Conservation (phyloP, 2,888 invertebrate genomes). For the Sinhomidia bicolor region DNA sequence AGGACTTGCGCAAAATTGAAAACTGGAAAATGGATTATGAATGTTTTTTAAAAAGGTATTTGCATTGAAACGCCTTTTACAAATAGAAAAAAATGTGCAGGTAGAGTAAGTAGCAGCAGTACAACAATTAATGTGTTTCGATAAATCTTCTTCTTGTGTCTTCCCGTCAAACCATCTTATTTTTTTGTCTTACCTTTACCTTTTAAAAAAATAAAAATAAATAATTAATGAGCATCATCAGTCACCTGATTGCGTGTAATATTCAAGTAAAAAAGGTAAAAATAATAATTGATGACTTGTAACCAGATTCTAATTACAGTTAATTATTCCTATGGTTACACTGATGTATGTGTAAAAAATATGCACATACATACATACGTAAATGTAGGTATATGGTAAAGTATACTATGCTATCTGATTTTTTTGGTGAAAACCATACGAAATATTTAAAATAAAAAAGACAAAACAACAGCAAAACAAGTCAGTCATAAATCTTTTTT, state of each 20-base stretch:
- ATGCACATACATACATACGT: not conserved
- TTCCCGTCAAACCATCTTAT: not conserved
- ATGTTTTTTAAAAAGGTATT: not conserved
- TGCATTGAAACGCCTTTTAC: not conserved
- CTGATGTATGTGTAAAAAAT: not conserved
- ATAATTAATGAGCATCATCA: conserved; percentile 41
- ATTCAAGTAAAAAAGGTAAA: conserved; percentile 3
- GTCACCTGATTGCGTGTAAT: conserved; percentile 23
- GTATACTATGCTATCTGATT: not conserved
- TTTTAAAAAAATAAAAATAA: not conserved
- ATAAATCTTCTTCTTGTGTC: conserved; percentile 33
- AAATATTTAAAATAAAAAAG: not conserved
- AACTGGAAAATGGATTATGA: conserved; percentile 17
- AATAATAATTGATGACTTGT: conserved; percentile 37
- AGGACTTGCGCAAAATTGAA: not conserved
- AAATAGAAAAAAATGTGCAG: not conserved
- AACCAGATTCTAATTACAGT: conserved; percentile 44
- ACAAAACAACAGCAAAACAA: conserved; percentile 4
- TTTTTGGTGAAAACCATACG: conserved; percentile 20
- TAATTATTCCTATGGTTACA: conserved; percentile 25
- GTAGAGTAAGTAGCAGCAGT: not conserved
- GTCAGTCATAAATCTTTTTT: conserved; percentile 49
- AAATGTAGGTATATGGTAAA: not conserved
- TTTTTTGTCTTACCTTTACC: not conserved
- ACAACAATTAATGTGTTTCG: conserved; percentile 2